Base-by-base conservation (phyloP, 1,140 invertebrate genomes). In the Drosophila repleta region DNA sequence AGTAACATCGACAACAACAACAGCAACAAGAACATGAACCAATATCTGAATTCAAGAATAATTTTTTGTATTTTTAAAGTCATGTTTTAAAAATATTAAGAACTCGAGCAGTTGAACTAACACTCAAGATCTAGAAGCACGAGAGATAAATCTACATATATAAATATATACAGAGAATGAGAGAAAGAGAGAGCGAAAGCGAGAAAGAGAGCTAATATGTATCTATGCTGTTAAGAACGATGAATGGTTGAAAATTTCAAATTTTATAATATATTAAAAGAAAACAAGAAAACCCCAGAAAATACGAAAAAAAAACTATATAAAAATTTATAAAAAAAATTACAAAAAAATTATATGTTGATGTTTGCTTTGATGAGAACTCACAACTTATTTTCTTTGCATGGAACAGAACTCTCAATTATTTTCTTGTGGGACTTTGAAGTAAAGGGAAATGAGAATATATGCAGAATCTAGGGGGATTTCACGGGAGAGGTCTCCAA, bases 41-140 rank as follows among this genome's bases (percentile, higher is more conserved):
- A 21, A 15, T 24, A 43, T 7, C 10, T 15, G 52, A 67, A 60
- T 48, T 51, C 32, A 70, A 57, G 43, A 58, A 71, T 35, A 51
- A 39, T 81, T 88, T 88, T 85, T 85, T 85, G 63, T 85, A 88
- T 85, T 85, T 85, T 85, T 88, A 88, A 83, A 88, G 49, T 64
- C 46, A 68, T 87, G 32, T 55, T 81, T 84, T 84, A 84, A 87
- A 84, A 84, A 84, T 87, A 87, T 84, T 84, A 87, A 84, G 74
- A 81, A 68, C 55, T 43, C 32, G 45, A 45, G 10, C 45, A 60
- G 15, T 32, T n/a, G n/a, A 21, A 43, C 13, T 48, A 53, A 41
- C 29, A 55, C 39, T n/a, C 26, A 32, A 29, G 26, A 48, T 10
- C n/a, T 49, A 69, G 26, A 41, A 53, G 24, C 53, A 62, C 11